Conservation (phyloP, 2,797 vertebrate genomes). For the Cuculus canorus region DNA sequence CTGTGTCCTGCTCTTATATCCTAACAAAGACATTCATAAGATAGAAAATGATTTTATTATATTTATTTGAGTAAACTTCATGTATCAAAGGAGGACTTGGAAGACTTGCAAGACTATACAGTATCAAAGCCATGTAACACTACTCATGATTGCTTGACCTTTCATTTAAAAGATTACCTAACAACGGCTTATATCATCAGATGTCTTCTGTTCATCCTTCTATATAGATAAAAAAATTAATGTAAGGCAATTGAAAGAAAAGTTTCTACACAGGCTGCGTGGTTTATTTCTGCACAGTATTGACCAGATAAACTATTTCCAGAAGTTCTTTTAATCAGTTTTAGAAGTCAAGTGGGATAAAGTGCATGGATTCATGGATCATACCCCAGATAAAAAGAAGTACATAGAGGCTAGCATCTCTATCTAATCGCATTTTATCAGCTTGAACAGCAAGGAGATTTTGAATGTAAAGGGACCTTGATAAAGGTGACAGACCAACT, state of each 20-base stretch:
- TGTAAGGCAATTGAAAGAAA: background rate
- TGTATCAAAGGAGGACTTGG: background rate
- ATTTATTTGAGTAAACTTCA: background rate
- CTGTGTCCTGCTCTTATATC: background rate
- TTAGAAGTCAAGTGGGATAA: background rate
- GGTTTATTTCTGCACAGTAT: constrained; percentile 17
- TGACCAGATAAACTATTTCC: constrained; percentile 22
- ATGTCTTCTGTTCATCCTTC: background rate
- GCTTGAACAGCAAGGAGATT: background rate
- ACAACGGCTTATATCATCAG: background rate
- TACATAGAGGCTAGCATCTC: background rate
- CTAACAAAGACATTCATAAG: background rate
- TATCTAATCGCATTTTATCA: constrained; percentile 22
- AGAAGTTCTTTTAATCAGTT: background rate
- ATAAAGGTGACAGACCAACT: background rate
- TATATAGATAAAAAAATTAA: background rate
- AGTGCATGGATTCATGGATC: constrained; percentile 5
- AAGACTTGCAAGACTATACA: background rate
- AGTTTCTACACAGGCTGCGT: background rate
- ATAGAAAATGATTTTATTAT: background rate
- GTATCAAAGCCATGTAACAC: background rate
- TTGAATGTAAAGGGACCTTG: background rate
- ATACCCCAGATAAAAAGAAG: constrained; percentile 25
- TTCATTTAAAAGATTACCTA: background rate
- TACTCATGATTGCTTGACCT: background rate